These are phyloP conservation scores for Macrosiphum euphorbiae DNA, from an alignment of 2,888 invertebrate genomes.

Conservation along the genomic window DNA sequence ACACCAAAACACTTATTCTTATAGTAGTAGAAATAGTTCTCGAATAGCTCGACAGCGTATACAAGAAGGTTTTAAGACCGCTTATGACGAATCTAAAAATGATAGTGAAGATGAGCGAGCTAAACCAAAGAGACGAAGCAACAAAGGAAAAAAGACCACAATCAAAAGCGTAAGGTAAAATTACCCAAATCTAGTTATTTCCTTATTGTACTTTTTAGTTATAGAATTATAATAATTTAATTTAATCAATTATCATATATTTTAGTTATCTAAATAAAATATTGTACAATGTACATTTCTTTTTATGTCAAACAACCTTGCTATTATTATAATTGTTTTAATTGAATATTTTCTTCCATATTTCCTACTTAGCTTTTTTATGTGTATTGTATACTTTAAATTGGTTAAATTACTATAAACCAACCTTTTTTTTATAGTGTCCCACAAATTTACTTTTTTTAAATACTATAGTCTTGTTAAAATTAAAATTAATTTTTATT, in stretches of 20 bases:
- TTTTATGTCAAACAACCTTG: not conserved
- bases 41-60: slow-evolving; percentile 57
- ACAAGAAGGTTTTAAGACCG: slow-evolving; percentile 54
- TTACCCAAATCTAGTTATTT: not conserved
- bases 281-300: not conserved
- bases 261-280: not conserved
- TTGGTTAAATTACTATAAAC: too few relatives aligned
- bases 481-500: too few relatives aligned
- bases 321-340: not conserved
- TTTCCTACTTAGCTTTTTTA: not conserved
- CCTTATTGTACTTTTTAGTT: not conserved
- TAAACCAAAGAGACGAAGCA: not conserved
- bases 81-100: slow-evolving; percentile 38
- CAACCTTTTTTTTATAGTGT: too few relatives aligned
- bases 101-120: slow-evolving; percentile 16
- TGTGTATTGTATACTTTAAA: not conserved
- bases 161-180: not conserved
- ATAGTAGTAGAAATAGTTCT: slow-evolving; percentile 57
- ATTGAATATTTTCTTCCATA: not conserved
- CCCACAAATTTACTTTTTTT: too few relatives aligned
- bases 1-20: slow-evolving; percentile 20
- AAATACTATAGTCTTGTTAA: too few relatives aligned
- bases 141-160: slow-evolving; percentile 25
- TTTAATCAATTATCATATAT: not conserved
- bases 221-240: not conserved